Conservation (phyloP, 1,140 invertebrate species). For the Euura lappo region DNA sequence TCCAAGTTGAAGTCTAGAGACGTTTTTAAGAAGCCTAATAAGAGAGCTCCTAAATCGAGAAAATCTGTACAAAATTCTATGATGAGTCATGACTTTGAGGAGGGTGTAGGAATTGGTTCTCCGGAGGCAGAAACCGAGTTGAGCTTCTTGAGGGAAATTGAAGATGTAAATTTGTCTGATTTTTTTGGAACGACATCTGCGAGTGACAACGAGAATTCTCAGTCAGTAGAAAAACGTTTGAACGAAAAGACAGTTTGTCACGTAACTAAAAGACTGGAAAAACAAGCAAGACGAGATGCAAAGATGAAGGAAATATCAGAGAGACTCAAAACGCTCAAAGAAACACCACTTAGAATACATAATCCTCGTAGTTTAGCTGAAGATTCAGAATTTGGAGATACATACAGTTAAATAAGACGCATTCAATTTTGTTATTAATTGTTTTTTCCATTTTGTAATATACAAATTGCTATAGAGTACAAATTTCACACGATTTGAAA, state of each 20-base stretch:
- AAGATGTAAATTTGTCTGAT: no score
- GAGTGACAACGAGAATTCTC: no score
- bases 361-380: neutral
- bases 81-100: neutral
- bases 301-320: slow-evolving; percentile 40
- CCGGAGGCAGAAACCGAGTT: neutral
- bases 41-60: neutral
- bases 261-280: slow-evolving; percentile 24
- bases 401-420: no score
- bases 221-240: no score
- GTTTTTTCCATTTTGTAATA: neutral
- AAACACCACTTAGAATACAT: slow-evolving; percentile 16
- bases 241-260: slow-evolving; percentile 29
- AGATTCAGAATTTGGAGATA: neutral
- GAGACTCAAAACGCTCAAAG: slow-evolving; percentile 26
- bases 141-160: neutral
- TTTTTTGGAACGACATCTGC: no score
- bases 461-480: slow-evolving; percentile 4
- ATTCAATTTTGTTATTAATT: no score
- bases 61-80: neutral
- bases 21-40: neutral
- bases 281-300: slow-evolving; percentile 32
- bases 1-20: neutral
- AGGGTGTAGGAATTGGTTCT: neutral
- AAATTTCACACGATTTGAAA: neutral